phyloP scores from a whole-genome alignment of 2,888 invertebrate genomes.

The Stenodema calcarata region DNA sequence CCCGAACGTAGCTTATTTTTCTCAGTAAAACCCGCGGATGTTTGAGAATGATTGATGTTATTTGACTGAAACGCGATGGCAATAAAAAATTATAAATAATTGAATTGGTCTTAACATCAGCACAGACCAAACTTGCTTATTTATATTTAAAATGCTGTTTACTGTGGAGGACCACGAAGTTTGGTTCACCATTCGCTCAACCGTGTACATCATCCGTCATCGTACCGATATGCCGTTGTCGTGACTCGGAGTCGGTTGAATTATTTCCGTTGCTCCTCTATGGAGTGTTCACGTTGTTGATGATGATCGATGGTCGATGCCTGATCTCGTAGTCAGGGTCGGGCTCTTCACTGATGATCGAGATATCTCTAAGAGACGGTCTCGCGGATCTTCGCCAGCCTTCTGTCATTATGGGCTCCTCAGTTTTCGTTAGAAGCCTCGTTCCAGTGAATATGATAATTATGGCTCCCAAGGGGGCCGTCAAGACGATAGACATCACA shows the following conservation, averaged over 20 bases:
- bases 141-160: no score
- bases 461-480: slow-evolving; percentile 84
- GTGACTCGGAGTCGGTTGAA: background rate
- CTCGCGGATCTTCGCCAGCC: slow-evolving; percentile 81
- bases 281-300: slow-evolving; percentile 16
- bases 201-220: background rate
- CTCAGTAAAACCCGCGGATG: no score
- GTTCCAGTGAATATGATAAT: slow-evolving; percentile 81
- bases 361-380: slow-evolving; percentile 84
- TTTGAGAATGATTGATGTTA: no score
- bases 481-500: slow-evolving; percentile 81
- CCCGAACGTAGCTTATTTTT: no score
- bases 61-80: no score
- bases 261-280: background rate
- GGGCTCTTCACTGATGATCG: slow-evolving; percentile 84
- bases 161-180: background rate
- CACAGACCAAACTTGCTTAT: background rate
- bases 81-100: no score
- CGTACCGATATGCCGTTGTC: background rate
- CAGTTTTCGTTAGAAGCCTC: slow-evolving; percentile 77
- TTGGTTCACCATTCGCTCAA: background rate
- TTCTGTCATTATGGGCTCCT: slow-evolving; percentile 65
- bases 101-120: background rate
- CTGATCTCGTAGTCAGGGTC: slow-evolving; percentile 62
- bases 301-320: slow-evolving; percentile 36